phyloP scores from a whole-genome alignment of 1,140 invertebrate genomes.

The Brachionus rubens region DNA sequence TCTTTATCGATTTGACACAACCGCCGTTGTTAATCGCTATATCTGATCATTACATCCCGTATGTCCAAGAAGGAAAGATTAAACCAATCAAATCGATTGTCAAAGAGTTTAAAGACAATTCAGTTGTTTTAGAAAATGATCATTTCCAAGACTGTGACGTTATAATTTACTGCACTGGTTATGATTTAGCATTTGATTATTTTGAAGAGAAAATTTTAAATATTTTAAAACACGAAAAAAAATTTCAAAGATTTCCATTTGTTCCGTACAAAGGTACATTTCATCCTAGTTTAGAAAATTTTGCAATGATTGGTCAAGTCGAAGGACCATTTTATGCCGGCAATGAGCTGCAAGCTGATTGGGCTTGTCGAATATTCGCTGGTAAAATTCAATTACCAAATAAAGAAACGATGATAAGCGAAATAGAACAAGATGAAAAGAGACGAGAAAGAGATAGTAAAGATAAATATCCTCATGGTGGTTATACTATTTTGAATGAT shows the following conservation, averaged over 20 bases:
- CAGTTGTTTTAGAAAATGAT: slow-evolving; percentile 11
- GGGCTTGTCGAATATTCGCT: background rate
- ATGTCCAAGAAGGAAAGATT: background rate
- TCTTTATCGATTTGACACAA: background rate
- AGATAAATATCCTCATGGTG: slow-evolving; percentile 15
- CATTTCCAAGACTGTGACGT: background rate
- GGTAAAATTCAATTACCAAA: slow-evolving; percentile 14
- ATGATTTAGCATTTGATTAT: background rate
- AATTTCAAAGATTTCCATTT: background rate
- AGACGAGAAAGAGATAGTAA: background rate
- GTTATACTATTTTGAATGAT: background rate
- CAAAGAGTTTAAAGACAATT: background rate
- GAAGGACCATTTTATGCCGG: slow-evolving; percentile 5
- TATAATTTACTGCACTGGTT: slow-evolving; percentile 34
- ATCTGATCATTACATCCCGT: background rate
- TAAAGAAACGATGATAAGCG: background rate
- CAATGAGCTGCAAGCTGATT: slow-evolving; percentile 31
- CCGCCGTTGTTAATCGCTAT: background rate
- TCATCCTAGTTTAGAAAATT: slow-evolving; percentile 13
- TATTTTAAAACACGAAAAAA: background rate
- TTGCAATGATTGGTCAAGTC: slow-evolving; percentile 6
- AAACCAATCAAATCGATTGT: background rate
- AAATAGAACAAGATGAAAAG: slow-evolving; percentile 10
- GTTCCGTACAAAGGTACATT: slow-evolving; percentile 17
- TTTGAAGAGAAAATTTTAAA: background rate